Evolutionary conservation across 2,113 vertebrate species (phyloP).

Genomic region (Gobio gobio): DNA sequence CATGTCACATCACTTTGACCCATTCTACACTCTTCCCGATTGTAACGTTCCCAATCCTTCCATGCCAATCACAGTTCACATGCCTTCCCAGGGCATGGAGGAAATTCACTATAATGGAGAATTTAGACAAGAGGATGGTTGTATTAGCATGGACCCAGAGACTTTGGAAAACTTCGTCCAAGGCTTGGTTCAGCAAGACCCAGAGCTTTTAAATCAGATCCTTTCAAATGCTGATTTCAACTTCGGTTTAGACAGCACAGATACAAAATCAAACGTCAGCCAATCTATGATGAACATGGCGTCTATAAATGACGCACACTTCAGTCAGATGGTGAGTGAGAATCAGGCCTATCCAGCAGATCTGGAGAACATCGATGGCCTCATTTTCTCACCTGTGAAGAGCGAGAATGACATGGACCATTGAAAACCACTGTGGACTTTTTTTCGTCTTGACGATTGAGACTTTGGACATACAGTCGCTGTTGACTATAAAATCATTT

Average conservation of each 20-base stretch:
- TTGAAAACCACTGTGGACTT: conserved; percentile 52
- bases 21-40: conserved; percentile 45
- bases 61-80: conserved; percentile 19
- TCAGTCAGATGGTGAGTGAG: conserved; percentile 69
- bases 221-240: conserved; percentile 4
- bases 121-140: conserved; percentile 50
- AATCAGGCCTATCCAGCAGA: conserved; percentile 55
- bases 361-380: conserved; percentile 32
- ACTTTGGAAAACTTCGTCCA: conserved; percentile 32
- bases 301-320: conserved; percentile 69
- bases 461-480: neutral
- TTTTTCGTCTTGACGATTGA: neutral
- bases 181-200: neutral
- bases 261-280: conserved; percentile 37
- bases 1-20: conserved; percentile 41
- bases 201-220: conserved; percentile 33
- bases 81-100: neutral
- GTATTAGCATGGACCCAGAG: conserved; percentile 49
- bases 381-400: conserved; percentile 66
- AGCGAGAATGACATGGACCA: conserved; percentile 66
- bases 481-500: neutral
- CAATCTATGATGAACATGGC: conserved; percentile 63
- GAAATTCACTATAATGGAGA: conserved; percentile 53
- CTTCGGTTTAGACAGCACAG: neutral
- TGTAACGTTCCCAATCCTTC: conserved; percentile 17